Conservation (phyloP, 2,888 invertebrate genomes). For the Sarcophaga variegata region DNA sequence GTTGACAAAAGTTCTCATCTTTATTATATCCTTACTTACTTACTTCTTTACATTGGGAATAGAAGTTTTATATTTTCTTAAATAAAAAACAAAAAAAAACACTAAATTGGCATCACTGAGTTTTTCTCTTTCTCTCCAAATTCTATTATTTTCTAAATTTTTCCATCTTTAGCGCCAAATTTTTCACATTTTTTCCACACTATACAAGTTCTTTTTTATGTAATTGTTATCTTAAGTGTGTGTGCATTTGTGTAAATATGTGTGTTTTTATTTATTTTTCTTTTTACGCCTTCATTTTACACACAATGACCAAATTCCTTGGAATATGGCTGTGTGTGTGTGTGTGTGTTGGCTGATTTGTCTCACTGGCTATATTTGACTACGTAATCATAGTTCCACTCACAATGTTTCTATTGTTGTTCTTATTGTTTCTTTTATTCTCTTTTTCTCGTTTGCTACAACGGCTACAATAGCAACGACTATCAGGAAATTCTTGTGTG, state of each 20-base stretch:
- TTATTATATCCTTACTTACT: too few relatives aligned
- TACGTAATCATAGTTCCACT: conserved; percentile 34
- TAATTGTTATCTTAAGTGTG: not conserved
- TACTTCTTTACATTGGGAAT: too few relatives aligned
- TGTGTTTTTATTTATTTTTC: conserved; percentile 43
- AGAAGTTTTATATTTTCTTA: too few relatives aligned
- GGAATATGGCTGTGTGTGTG: conserved; percentile 48
- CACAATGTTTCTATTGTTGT: not conserved
- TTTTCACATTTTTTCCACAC: too few relatives aligned
- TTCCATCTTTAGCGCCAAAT: too few relatives aligned
- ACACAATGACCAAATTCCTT: conserved; percentile 62
- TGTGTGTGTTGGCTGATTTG: too few relatives aligned
- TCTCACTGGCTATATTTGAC: conserved; percentile 28
- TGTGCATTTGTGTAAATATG: conserved; percentile 20
- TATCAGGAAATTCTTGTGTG: conserved; percentile 54
- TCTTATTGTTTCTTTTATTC: conserved; percentile 13
- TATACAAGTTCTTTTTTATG: too few relatives aligned
- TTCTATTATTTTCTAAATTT: too few relatives aligned
- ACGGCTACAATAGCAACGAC: conserved; percentile 39
- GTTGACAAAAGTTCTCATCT: too few relatives aligned
- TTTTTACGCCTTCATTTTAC: conserved; percentile 39
- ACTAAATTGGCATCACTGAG: too few relatives aligned
- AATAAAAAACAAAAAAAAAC: too few relatives aligned
- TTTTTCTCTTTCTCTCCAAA: too few relatives aligned
- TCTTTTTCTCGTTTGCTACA: conserved; percentile 45